A percentile compares a stretch with the other conserved stretches of the same genome.
phyloP scores from a whole-genome alignment of 1,140 invertebrate genomes.

The Drosophila watanabei region DNA sequence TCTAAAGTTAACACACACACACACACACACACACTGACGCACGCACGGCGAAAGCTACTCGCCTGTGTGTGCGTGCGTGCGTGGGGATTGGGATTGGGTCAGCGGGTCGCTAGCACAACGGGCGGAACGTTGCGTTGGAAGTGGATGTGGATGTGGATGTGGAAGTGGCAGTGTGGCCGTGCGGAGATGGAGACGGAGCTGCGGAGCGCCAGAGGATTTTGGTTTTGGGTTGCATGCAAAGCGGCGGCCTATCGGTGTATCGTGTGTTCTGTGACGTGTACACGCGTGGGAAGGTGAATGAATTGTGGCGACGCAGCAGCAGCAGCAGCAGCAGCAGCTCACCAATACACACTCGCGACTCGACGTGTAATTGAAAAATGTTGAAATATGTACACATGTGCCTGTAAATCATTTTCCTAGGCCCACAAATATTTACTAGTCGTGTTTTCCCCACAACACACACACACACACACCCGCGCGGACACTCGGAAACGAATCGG shows the following conservation, averaged over 20 bases:
- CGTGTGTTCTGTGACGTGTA: constrained; percentile 66
- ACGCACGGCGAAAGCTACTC: constrained; percentile 22
- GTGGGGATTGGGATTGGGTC: constrained; percentile 74
- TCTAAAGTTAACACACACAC: constrained; percentile 46
- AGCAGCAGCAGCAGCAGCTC: constrained; percentile 12
- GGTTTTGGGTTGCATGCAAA: constrained; percentile 52
- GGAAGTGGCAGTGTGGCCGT: constrained; percentile 8
- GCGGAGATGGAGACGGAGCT: constrained; percentile 11
- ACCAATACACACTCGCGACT: constrained; percentile 21
- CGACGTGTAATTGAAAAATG: constrained; percentile 23
- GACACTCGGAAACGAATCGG: neutral
- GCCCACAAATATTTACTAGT: constrained; percentile 33
- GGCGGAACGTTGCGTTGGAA: constrained; percentile 72
- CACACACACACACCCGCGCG: neutral
- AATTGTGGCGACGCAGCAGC: constrained; percentile 44
- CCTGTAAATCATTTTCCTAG: constrained; percentile 20
- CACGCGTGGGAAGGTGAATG: constrained; percentile 68
- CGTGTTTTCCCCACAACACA: constrained; percentile 14
- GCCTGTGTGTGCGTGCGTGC: constrained; percentile 32
- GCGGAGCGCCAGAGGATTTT: constrained; percentile 38
- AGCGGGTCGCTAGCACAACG: constrained; percentile 77
- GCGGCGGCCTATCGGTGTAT: constrained; percentile 37
- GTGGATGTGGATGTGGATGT: constrained; percentile 17
- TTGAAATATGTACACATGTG: constrained; percentile 19
- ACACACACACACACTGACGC: constrained; percentile 10